Base-by-base conservation (phyloP, 1,140 invertebrate genomes). In the Tribolium madens region DNA sequence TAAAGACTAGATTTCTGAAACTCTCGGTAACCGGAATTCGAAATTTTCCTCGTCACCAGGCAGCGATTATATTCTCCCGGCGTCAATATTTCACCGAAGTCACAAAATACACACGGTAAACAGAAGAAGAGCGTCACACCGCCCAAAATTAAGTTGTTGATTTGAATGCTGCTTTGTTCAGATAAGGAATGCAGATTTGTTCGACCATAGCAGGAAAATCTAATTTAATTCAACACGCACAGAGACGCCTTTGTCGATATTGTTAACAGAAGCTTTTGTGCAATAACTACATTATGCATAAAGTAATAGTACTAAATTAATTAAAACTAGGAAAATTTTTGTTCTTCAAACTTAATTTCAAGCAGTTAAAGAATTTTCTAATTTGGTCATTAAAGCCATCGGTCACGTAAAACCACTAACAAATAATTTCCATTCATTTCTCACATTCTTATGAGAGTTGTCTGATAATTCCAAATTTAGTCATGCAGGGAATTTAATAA, bases 191-290 rank as follows among this genome's bases (percentile, higher is more conserved):
- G 57, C 57, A 64, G 57, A 64, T 64, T 33, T 64, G 57, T 64
- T 14, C 57, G 57, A 64, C 57, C 57, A 64, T 64, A 64, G 21
- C 57, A 64, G 26, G 57, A 64, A 64, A 64, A 64, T 64, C 57
- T 64, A 64, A 64, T 64, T 64, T 64, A 64, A 64, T 64, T 64
- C 57, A 64, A 64, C 57, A 64, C 57, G 57, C 57, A 64, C 57
- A 64, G 57, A 64, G 57, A 64, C 57, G 57, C 57, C 14, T 64
- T 64, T 64, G 57, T 64, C 57, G 57, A 64, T 64, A 64, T 64
- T 64, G 57, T 64, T 64, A 64, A 64, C 21, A 26, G 21, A 33
- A 14, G 57, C 57, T 64, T 64, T 64, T 64, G 57, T 64, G 26
- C 57, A 64, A 64, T 64, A 64, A 64, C 57, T 64, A 64, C 26